phyloP scores from a whole-genome alignment of 2,797 vertebrate genomes.

The Hypotaenidia okinawae region DNA sequence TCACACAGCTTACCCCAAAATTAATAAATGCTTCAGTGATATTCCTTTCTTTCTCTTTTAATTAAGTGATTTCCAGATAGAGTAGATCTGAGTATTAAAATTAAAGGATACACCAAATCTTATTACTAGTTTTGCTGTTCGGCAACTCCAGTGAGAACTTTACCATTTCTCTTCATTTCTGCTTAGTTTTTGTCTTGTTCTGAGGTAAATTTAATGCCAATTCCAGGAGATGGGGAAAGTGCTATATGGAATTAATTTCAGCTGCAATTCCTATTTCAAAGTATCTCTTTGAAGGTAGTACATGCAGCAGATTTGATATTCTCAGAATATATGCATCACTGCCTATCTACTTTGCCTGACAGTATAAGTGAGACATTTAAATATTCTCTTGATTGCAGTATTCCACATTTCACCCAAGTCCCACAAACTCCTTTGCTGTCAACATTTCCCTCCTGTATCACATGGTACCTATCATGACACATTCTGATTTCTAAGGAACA shows the following conservation, averaged over 20 bases:
- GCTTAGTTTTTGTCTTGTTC: conserved; percentile 9
- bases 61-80: conserved; percentile 49
- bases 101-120: conserved; percentile 17
- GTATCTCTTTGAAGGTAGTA: conserved; percentile 39
- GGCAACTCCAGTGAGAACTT: conserved; percentile 2
- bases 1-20: conserved; percentile 43
- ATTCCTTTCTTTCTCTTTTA: conserved; percentile 32
- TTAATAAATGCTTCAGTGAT: conserved; percentile 38
- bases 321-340: conserved; percentile 39
- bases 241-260: conserved; percentile 38
- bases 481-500: not conserved
- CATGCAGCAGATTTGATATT: conserved; percentile 29
- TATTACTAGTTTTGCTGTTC: conserved; percentile 30
- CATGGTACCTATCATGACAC: not conserved
- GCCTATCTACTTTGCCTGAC: conserved; percentile 39
- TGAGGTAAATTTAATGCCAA: not conserved
- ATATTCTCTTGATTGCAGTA: conserved; percentile 3
- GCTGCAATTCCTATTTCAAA: conserved; percentile 29
- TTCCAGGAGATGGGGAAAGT: conserved; percentile 12
- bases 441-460: not conserved
- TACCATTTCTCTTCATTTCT: not conserved
- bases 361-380: conserved; percentile 53
- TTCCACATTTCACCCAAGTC: conserved; percentile 15
- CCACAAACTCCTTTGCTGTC: conserved; percentile 5
- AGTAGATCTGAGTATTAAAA: conserved; percentile 12